Percentiles rank a stretch among this genome's conserved stretches.
Conservation (phyloP, 2,113 vertebrate genomes). For the Calidris pygmaea region DNA sequence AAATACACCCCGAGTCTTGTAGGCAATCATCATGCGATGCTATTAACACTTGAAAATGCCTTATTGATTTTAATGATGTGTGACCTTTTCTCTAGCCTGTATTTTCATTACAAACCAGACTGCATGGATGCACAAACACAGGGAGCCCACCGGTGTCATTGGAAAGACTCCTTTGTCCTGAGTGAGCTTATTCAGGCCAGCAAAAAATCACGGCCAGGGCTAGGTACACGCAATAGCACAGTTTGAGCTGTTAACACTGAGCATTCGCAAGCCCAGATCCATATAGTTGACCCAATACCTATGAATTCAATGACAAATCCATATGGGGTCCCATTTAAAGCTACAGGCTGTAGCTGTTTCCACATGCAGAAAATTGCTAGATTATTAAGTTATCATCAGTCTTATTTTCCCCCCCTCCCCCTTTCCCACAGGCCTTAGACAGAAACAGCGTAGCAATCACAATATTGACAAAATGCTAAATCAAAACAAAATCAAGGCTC, state of each 20-base stretch:
- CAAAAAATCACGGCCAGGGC: rapidly evolving
- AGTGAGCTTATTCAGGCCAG: background rate
- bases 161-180: background rate
- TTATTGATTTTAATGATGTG: background rate
- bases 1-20: background rate
- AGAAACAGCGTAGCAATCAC: background rate
- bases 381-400: background rate
- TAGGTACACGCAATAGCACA: background rate
- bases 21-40: background rate
- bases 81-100: background rate
- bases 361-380: background rate
- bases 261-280: background rate
- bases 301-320: background rate
- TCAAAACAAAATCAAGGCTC: background rate
- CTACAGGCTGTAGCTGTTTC: background rate
- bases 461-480: background rate
- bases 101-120: background rate
- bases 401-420: background rate
- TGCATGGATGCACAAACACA: background rate
- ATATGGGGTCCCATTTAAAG: background rate
- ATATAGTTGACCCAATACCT: background rate
- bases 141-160: rapidly evolving
- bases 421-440: background rate
- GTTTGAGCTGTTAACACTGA: background rate
- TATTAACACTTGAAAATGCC: background rate